Evolutionary conservation across 2,888 invertebrate species (phyloP).

Genomic region (Drosophila hawaiiensis): DNA sequence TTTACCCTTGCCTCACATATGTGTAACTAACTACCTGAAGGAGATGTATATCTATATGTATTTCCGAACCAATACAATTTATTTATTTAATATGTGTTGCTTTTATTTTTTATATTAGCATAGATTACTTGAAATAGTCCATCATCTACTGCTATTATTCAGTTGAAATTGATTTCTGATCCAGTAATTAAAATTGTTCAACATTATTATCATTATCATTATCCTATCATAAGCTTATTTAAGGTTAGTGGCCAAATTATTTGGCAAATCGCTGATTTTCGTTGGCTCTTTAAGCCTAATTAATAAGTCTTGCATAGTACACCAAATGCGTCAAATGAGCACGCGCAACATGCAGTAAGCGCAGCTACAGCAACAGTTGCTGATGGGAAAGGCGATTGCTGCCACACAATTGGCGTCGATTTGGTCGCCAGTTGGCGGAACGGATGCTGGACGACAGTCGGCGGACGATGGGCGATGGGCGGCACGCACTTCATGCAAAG

Average conservation of each 20-base stretch:
- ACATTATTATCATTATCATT: too few species aligned
- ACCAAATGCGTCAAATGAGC: conserved; percentile 66
- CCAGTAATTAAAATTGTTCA: background rate
- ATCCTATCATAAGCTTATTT: background rate
- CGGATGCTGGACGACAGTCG: background rate
- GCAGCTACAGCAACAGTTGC: conserved; percentile 9
- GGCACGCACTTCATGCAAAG: conserved; percentile 70
- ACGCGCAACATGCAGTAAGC: conserved; percentile 48
- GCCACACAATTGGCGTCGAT: conserved; percentile 71
- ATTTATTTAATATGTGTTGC: background rate
- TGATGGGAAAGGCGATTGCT: conserved; percentile 59
- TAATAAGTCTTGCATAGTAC: conserved; percentile 67
- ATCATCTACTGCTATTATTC: background rate
- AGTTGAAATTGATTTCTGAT: background rate
- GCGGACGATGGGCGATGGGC: conserved; percentile 13
- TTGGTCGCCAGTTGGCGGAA: conserved; percentile 39
- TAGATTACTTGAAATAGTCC: background rate
- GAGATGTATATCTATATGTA: background rate
- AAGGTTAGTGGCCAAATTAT: conserved; percentile 13
- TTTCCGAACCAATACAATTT: background rate
- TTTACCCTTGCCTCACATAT: background rate
- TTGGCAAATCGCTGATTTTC: conserved; percentile 42
- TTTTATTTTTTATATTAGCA: background rate
- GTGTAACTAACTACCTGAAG: too few species aligned
- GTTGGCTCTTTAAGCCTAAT: conserved; percentile 59